Conservation (phyloP, 2,113 vertebrate species). For the Archilochus colubris region DNA sequence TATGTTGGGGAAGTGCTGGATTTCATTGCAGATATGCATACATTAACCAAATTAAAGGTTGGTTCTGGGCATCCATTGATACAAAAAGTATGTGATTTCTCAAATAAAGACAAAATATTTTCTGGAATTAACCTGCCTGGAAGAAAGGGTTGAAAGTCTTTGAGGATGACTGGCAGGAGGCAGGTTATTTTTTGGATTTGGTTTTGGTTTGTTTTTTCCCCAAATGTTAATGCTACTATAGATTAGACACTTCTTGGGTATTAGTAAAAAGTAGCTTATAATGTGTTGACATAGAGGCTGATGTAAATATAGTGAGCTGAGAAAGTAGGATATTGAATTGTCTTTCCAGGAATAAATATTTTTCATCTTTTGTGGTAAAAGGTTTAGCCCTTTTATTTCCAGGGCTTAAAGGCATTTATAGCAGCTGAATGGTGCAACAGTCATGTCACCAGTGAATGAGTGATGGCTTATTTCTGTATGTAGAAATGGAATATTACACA, state of each 20-base stretch:
- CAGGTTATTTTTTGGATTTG: background rate
- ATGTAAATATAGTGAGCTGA: background rate
- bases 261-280: background rate
- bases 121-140: background rate
- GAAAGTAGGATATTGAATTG: background rate
- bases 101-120: background rate
- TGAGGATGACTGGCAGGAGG: background rate
- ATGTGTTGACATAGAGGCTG: background rate
- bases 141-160: background rate
- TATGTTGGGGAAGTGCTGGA: slow-evolving; percentile 93
- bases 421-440: background rate
- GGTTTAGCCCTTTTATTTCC: background rate
- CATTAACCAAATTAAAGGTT: slow-evolving; percentile 96
- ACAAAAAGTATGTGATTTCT: background rate
- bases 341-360: background rate
- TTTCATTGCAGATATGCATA: slow-evolving; percentile 99
- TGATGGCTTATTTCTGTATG: background rate
- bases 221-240: background rate
- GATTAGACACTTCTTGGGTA: background rate
- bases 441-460: background rate
- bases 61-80: slow-evolving; percentile 15
- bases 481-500: background rate
- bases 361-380: background rate
- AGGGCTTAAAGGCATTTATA: background rate
- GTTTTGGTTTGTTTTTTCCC: too few species aligned